Evolutionary conservation across 2,797 vertebrate genomes (phyloP), one percentile per base, ranked within the genome.

Genomic region (Girardinus metallicus): DNA sequence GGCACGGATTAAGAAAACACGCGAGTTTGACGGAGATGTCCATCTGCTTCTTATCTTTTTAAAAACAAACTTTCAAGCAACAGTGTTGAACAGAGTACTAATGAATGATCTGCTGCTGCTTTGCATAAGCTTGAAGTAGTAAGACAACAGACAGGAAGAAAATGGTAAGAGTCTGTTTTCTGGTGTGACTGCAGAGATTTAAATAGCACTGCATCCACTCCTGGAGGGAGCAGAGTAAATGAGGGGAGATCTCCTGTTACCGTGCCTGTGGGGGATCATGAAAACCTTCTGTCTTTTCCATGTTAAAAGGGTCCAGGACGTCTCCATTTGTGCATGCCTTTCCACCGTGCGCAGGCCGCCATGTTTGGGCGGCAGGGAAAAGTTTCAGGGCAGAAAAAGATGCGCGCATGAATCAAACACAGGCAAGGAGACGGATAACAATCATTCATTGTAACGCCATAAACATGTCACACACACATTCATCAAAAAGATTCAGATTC

Each of bases 151-250:
- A 73, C 34, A 21, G 29, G 5, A 41, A 55, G 29, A 18, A 31
- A 72, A 73, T 66, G 80, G 77, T 66, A 75, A 51, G 46, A 39
- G 76, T 83, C 26, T 66, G 70, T 68, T 82, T 90, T 80, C 34
- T 74, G 80, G 11, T 64, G 64, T 51, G 85, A 76, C 76, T 74
- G 81, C 79, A 64, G 79, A 62, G 87, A 87, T 81, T 87, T 86
- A 88, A 91, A 91, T 81, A 85, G 87, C 83, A 39, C 86, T 73
- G 78, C 80, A 80, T 89, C 83, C 75, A 49, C 87, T 91, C 86
- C 88, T 86, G 84, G 72, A 88, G 90, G 90, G 83, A 88, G 85
- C 77, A 51, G 75, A 89, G 78, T 89, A 89, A 92, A 90, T 86
- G 90, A 91, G 85, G 76, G 84, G 83, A 88, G 82, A 84, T 92